These are phyloP conservation scores for Plutella xylostella DNA, from an alignment of 2,888 invertebrate species.

Conservation along the genomic window DNA sequence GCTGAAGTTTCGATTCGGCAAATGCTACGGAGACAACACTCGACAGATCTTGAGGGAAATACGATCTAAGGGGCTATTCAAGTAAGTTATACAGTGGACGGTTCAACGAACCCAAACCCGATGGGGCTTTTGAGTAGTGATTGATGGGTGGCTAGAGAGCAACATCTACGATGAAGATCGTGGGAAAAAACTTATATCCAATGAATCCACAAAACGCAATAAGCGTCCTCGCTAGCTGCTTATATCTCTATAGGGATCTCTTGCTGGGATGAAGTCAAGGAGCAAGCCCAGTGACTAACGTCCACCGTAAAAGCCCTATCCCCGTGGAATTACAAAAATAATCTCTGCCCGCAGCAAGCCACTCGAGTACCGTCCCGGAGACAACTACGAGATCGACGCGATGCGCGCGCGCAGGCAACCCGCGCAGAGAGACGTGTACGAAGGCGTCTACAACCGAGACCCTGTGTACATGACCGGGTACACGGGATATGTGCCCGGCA, in stretches of 20 bases:
- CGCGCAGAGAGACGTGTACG: constrained; percentile 53
- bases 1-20: constrained; percentile 77
- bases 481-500: constrained; percentile 79
- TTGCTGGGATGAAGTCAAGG: no score
- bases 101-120: no score
- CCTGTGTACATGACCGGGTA: constrained; percentile 75
- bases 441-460: constrained; percentile 46
- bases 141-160: no score
- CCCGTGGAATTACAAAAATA: neutral
- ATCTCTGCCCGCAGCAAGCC: constrained; percentile 46
- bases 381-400: constrained; percentile 53
- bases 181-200: no score
- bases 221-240: no score
- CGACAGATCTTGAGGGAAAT: constrained; percentile 75
- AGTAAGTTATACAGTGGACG: constrained; percentile 48
- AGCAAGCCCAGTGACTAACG: no score
- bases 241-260: no score
- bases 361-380: constrained; percentile 66
- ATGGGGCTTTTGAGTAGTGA: no score
- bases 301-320: neutral
- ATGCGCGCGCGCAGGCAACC: constrained; percentile 38
- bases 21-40: constrained; percentile 77
- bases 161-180: no score
- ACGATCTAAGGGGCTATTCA: constrained; percentile 55
- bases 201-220: no score